Evolutionary conservation across 37 sponge, comb jelly and placozoan genomes (phyloP), one percentile per base, ranked within the genome.

Genomic region (Aplysina aerophoba): DNA sequence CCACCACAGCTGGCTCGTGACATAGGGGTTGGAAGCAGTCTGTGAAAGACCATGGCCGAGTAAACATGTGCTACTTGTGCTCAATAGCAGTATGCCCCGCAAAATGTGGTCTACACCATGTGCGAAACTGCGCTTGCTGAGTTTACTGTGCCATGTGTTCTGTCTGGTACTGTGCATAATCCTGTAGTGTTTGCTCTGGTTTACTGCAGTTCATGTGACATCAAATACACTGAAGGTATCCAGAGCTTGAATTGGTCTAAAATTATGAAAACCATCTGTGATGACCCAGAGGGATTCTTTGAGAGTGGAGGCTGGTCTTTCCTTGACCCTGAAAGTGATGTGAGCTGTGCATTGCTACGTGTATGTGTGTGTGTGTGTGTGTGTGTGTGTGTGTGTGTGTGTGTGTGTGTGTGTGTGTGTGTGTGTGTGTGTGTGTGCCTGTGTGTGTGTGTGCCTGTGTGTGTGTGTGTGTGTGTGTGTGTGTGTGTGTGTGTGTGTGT

Each of bases 231-330:
- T 22, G 99, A 99, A 66, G 99, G 99, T 15, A 82, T 97, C 12
- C 96, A 97, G 85, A 95, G 92, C 63, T 90, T 99, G 64, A 99
- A 97, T 79, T 99, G 99, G 99, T 59, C 94, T 37, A 99, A 99
- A 79, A 95, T 99, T 72, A 99, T 99, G 99, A 99, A 99, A 67
- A 97, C 99, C 54, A 99, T 99, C 78, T 90, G 84, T 31, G 97
- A 99, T 80, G 95, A 99, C 69, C 95, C 97, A 20, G 92, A 95
- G 30, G 95, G 94, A 0, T 99, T 99, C 93, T 99, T 99, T 79
- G 92, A 89, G 5, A 80, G 82, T 83, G 99, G 99, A 2, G 99
- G 99, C 55, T 99, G 99, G 99, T 93, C 90, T 28, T 99, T 99
- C 81, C 90, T 99, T 0, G 97, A 95, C 25, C 94, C 96, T 16